Base-by-base conservation (phyloP, 2,797 vertebrate species). In the Poecilia picta region DNA sequence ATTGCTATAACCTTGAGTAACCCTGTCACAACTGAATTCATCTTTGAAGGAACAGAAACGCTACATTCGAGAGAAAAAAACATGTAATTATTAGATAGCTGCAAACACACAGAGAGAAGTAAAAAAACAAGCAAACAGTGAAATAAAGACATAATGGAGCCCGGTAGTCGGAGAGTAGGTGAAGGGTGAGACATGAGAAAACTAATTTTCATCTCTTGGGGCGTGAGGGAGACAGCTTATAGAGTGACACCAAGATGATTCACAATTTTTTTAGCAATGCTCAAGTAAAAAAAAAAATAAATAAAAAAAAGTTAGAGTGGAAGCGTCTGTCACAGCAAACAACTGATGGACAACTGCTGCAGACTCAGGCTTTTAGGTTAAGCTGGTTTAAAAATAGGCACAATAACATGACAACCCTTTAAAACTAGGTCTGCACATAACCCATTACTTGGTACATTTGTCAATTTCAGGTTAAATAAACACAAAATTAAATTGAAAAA, bases 1-100 rank as follows among this genome's bases (percentile, higher is more conserved):
- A 91, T 87, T 87, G 81, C 74, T 81, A 74, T 86, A 89, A 91
- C 90, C 91, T 94, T 91, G 85, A 90, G 78, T 89, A 84, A 84
- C 82, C 81, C 86, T 79, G 78, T 66, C 81, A 82, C 81, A 81
- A 75, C 72, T 79, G 84, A 49, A 84, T 89, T 88, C 79, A 88
- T 86, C 72, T 71, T 72, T 36, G 76, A 80, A 64, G 3, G 41
- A 71, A 16, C 0, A 62, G 78, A n/a, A 74, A 46, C 68, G 59
- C 20, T 81, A 78, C 83, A 81, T 91, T 83, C 78, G 81, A 87
- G 91, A 87, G 83, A 55, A 87, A 90, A 90, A 8, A 64, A 64
- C 33, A 91, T 86, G 82, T 81, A 89, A 91, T 92, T 85, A 87
- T 90, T 88, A 90, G 78, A 91, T 76, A 84, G 87, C 59, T 49